Evolutionary conservation across 2,888 invertebrate species (phyloP).

Genomic region (Punctoribates punctum): DNA sequence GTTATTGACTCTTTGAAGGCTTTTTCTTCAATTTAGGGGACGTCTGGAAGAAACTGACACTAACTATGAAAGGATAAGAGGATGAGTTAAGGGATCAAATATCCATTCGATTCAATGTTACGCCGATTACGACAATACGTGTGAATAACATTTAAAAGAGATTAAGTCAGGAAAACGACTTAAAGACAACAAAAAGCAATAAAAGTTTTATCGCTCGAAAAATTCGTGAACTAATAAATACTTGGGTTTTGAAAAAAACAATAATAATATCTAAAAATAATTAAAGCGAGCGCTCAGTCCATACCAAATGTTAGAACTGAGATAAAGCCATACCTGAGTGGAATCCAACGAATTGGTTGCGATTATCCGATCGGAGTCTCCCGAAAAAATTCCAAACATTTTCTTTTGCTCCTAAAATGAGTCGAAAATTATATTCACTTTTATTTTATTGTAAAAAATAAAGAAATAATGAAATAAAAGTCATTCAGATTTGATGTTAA

Average conservation of each 20-base stretch:
- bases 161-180: background rate
- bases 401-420: constrained; percentile 13
- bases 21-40: too few species aligned
- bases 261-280: constrained; percentile 26
- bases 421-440: background rate
- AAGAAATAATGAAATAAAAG: too few species aligned
- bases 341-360: constrained; percentile 21
- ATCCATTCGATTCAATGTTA: too few species aligned
- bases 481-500: too few species aligned
- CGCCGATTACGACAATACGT: background rate
- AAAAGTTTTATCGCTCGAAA: constrained; percentile 25
- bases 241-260: background rate
- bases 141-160: background rate
- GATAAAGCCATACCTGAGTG: constrained; percentile 4
- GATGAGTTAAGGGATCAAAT: too few species aligned
- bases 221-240: constrained; percentile 29
- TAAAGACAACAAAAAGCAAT: constrained; percentile 19
- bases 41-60: too few species aligned
- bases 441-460: background rate
- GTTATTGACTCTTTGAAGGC: too few species aligned
- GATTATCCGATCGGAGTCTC: constrained; percentile 28
- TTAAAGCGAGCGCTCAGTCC: background rate
- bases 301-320: background rate
- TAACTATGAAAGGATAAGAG: too few species aligned
- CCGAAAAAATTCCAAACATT: constrained; percentile 24